Conservation (phyloP, 2,888 invertebrate species). For the Drosophila atroscutellata region DNA sequence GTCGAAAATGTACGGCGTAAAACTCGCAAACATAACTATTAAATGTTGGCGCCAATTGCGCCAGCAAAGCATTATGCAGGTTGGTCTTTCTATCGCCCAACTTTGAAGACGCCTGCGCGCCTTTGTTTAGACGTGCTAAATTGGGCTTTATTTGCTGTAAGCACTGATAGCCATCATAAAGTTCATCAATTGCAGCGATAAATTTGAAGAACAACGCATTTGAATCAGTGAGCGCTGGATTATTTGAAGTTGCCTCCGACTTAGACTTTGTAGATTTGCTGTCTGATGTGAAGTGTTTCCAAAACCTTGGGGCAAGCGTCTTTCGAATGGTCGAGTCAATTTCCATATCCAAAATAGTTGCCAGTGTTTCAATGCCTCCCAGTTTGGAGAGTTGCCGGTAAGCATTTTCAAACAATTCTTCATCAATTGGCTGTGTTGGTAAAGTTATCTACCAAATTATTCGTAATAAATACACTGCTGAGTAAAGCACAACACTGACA, state of each 20-base stretch:
- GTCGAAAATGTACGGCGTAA: conserved; percentile 91
- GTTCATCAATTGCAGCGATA: conserved; percentile 78
- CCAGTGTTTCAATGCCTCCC: conserved; percentile 48
- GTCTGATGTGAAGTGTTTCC: conserved; percentile 75
- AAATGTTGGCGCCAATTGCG: conserved; percentile 90
- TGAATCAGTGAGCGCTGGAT: conserved; percentile 49
- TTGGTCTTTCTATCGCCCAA: conserved; percentile 86
- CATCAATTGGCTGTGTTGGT: conserved; percentile 31
- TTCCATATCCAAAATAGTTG: conserved; percentile 79
- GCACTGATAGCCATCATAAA: conserved; percentile 75
- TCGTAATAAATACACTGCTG: not conserved
- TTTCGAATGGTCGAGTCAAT: conserved; percentile 76
- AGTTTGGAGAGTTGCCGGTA: conserved; percentile 41
- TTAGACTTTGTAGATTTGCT: conserved; percentile 24
- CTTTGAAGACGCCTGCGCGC: conserved; percentile 37
- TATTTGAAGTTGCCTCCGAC: conserved; percentile 34
- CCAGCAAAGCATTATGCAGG: conserved; percentile 86
- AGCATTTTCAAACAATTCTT: conserved; percentile 42
- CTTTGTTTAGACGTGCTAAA: conserved; percentile 58
- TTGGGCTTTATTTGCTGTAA: conserved; percentile 66
- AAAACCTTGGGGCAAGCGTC: conserved; percentile 82
- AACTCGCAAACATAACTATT: conserved; percentile 90
- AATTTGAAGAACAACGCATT: conserved; percentile 76
- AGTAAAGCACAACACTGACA: no score
- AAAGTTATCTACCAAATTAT: conserved; percentile 11